Evolutionary conservation across 2,888 invertebrate genomes (phyloP), one percentile per base, ranked within the genome.

Genomic region (Pseudococcus jackbeardsleyi): DNA sequence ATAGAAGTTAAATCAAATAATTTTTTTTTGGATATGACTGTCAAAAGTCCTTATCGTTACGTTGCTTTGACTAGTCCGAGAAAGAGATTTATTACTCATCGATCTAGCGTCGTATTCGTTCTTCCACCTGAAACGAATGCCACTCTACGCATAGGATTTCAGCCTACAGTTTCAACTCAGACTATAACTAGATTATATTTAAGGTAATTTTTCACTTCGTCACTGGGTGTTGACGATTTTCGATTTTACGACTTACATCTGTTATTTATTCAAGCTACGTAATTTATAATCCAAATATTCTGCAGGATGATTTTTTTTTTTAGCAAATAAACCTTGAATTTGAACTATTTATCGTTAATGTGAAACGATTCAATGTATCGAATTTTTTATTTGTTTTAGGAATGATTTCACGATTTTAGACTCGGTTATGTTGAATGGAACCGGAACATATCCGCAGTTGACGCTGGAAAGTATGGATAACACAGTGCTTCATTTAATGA

Each of bases 321-420:
- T 4, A 6, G 33, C 33, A 33, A 72, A 72, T 72, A 33, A 33
- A 72, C 72, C 33, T 72, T 72, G 72, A 72, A 72, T 59, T 59
- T n/a, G 59, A 59, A 59, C 59, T 54, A 54, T 15, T 15, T 54
- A 54, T 15, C 46, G 12, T 1, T 17, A 54, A 17, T 54, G 54
- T 79, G 42, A 33, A 33, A 33, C 33, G n/a, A n/a, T 39, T 39
- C 79, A 6, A 42, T 42, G 33, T 33, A 33, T 39, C 17, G 77
- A 26, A 77, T 33, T 64, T 64, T 33, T 77, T 77, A 12, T 33
- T 72, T 12, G 15, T 72, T 72, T 72, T 33, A 87, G 87, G 50
- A 87, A 87, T 82, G 87, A 87, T 87, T 77, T 79, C 19, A 87
- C 87, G 7, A 79, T 79, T 54, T 87, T 87, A 48, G 87, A 87